phyloP scores from a whole-genome alignment of 2,113 vertebrate species.

The Salvelinus sp. region DNA sequence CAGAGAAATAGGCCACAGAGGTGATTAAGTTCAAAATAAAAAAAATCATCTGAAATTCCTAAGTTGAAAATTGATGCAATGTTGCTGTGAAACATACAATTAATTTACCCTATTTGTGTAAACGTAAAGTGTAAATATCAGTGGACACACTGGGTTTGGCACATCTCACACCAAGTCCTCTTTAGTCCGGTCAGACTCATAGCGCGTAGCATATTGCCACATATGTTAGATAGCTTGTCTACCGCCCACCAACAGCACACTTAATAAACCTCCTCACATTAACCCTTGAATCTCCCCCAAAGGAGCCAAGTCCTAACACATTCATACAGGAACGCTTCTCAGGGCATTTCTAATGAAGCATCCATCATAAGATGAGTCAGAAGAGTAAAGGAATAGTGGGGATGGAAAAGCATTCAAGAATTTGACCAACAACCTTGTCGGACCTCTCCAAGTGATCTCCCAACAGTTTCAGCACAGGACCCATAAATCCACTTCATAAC shows the following conservation, averaged over 20 bases:
- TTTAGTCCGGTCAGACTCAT: constrained; percentile 6
- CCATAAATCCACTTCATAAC: constrained; percentile 68
- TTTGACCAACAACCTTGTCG: constrained; percentile 46
- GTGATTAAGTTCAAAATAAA: not conserved
- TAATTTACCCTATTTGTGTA: too few species aligned
- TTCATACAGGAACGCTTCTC: constrained; percentile 23
- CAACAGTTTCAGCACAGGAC: constrained; percentile 17
- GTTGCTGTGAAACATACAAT: not conserved
- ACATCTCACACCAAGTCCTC: constrained; percentile 6
- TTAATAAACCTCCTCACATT: constrained; percentile 50
- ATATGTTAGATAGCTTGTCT: constrained; percentile 60
- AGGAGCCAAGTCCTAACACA: constrained; percentile 45
- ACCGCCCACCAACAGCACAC: constrained; percentile 43
- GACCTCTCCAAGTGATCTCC: constrained; percentile 56
- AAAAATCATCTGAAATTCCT: not conserved
- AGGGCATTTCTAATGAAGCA: constrained; percentile 34
- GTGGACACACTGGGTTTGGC: not conserved
- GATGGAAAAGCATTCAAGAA: constrained; percentile 64
- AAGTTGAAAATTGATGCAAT: not conserved
- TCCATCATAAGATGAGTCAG: constrained; percentile 49
- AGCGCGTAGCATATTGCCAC: constrained; percentile 29
- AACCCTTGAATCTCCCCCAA: constrained; percentile 38
- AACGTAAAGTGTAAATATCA: not conserved
- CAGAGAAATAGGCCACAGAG: not conserved
- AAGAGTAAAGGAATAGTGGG: constrained; percentile 29